Conservation (phyloP, 2,888 invertebrate genomes). For the Tenthredo livida region DNA sequence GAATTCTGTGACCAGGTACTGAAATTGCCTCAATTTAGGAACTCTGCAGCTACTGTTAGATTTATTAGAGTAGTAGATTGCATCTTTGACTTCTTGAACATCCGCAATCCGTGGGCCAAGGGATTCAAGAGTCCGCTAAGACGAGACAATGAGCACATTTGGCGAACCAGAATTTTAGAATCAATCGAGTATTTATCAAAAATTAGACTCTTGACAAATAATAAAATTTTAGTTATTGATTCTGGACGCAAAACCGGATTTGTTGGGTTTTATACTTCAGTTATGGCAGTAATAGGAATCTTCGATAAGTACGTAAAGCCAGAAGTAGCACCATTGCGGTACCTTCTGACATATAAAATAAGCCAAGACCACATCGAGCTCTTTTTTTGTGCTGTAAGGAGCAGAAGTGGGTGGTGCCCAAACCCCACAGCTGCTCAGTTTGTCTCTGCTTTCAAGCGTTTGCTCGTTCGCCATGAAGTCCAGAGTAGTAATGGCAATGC, state of each 20-base stretch:
- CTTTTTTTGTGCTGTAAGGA: conserved; percentile 20
- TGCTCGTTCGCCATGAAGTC: conserved; percentile 29
- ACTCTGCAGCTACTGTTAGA: conserved; percentile 59
- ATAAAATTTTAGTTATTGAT: neutral
- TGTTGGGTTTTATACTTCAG: conserved; percentile 49
- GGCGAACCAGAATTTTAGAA: neutral
- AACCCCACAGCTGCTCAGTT: conserved; percentile 29
- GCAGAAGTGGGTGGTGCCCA: conserved; percentile 42
- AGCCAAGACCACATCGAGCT: conserved; percentile 53
- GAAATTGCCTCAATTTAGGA: conserved; percentile 52
- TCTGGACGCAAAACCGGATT: conserved; percentile 54
- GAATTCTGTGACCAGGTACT: conserved; percentile 55
- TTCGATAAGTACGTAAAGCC: conserved; percentile 53
- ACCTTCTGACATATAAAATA: conserved; percentile 32
- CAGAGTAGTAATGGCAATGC: neutral
- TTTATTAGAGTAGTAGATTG: conserved; percentile 60
- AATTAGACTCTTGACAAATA: neutral
- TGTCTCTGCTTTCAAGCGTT: conserved; percentile 18
- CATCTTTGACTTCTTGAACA: conserved; percentile 63
- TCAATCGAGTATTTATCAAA: neutral
- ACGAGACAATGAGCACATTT: conserved; percentile 55
- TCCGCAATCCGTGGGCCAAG: conserved; percentile 60
- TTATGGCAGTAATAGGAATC: conserved; percentile 28
- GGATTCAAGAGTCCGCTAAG: conserved; percentile 62
- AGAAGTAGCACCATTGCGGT: conserved; percentile 17